These are phyloP conservation scores for Phaethornis superciliosus DNA, from an alignment of 2,113 vertebrate genomes.

Conservation along the genomic window DNA sequence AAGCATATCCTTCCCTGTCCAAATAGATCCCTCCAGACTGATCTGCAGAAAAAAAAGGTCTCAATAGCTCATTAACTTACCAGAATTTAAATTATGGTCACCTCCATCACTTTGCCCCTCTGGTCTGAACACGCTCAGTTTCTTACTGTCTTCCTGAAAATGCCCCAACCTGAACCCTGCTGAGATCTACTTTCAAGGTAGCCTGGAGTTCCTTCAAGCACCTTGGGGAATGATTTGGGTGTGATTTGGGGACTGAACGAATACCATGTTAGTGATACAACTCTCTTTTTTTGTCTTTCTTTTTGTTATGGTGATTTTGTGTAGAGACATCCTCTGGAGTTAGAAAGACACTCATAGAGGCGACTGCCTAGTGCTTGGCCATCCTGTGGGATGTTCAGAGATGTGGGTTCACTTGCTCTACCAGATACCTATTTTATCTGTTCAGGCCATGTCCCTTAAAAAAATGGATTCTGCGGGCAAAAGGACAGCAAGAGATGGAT, in stretches of 20 bases:
- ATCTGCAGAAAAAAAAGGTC: neutral
- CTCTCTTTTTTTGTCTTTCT: neutral
- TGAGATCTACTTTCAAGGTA: neutral
- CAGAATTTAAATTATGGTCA: neutral
- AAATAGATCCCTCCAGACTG: neutral
- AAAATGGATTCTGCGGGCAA: neutral
- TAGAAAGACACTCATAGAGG: neutral
- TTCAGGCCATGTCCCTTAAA: neutral
- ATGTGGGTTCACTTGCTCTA: neutral
- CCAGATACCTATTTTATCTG: neutral
- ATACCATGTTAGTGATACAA: no score
- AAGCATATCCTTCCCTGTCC: neutral
- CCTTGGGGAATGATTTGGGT: no score
- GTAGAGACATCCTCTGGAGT: neutral
- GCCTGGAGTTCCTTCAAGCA: neutral
- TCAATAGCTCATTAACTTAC: neutral
- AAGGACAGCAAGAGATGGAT: neutral
- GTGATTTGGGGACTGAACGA: neutral
- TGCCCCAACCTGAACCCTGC: neutral
- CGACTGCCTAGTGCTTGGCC: neutral
- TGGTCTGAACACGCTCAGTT: accelerated
- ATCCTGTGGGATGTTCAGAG: neutral
- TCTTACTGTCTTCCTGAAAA: neutral
- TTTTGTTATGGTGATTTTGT: neutral
- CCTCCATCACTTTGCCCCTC: neutral